Evolutionary conservation across 2,113 vertebrate genomes (phyloP), one percentile per base, ranked within the genome.

Genomic region (Meriones unguiculatus): DNA sequence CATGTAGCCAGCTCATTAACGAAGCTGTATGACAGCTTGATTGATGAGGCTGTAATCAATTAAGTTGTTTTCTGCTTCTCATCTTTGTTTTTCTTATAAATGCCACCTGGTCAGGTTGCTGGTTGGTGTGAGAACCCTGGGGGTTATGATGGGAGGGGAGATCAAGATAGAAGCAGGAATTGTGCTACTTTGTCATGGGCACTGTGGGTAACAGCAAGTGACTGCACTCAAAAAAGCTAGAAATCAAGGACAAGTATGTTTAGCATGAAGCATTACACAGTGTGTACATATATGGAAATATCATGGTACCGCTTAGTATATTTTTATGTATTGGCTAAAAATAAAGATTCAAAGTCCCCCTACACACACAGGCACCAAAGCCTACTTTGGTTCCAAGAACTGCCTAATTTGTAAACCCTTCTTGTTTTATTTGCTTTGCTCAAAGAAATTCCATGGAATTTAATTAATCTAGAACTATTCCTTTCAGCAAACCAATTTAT

Each of bases 401-500:
- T 81, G 10, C 77, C 32, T 50, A 54, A 50, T 88, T 88, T 88
- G 64, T 22, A 78, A 32, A 80, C 50, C 15, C 3, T 69, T 67
- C 70, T 76, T 54, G 24, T 54, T 92, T 75, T 64, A 30, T n/a
- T 87, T 77, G 6, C 84, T 77, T 88, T 88, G 50, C 28, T 93
- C 46, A 77, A 35, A 77, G 52, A 70, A 87, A 78, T 28, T 24
- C 38, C 25, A 81, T n/a, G 13, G 59, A 72, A 88, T 59, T 93
- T 70, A 88, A 88, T 50, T 81, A 46, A 32, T 62, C 52, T 50
- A 88, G 75, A 35, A 46, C 88, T 72, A 38, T 72, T 59, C n/a
- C 32, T 93, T 82, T 80, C 57, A 81, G 14, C 54, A 80, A 95
- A 67, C 72, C 18, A 76, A 84, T 82, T 41, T n/a, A 41, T 85